Evolutionary conservation across 2,113 vertebrate genomes (phyloP).

Genomic region (Dasypus novemcinctus): DNA sequence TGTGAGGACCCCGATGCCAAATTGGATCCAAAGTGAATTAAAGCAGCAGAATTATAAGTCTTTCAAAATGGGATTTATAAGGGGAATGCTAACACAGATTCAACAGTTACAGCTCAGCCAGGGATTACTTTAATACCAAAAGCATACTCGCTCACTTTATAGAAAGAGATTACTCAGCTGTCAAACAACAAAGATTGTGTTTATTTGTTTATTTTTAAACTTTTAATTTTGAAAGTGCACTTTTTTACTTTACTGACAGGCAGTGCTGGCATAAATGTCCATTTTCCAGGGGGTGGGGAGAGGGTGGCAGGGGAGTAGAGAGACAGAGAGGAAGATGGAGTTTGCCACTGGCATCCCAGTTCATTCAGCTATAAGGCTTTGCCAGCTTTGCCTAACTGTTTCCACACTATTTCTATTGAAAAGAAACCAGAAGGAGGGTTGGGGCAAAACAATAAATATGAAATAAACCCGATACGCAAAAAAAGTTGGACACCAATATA

Average conservation of each 20-base stretch:
- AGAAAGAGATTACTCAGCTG: constrained; percentile 54
- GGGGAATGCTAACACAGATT: constrained; percentile 64
- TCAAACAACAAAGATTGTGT: constrained; percentile 68
- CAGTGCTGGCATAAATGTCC: background rate
- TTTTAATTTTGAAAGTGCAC: constrained; percentile 35
- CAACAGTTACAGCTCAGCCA: constrained; percentile 61
- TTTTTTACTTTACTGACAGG: background rate
- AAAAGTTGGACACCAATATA: background rate
- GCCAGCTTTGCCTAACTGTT: constrained; percentile 44
- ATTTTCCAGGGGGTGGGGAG: background rate
- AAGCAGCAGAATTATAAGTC: constrained; percentile 62
- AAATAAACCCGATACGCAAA: background rate
- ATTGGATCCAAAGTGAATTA: constrained; percentile 50
- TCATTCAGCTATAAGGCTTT: background rate
- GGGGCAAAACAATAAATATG: background rate
- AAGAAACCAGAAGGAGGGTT: background rate
- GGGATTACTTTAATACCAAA: constrained; percentile 75
- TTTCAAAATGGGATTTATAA: constrained; percentile 63
- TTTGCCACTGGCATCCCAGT: background rate
- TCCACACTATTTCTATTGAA: constrained; percentile 40
- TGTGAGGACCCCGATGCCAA: constrained; percentile 13
- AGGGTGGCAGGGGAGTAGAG: background rate
- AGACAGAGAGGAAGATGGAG: background rate
- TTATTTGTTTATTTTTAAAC: constrained; percentile 56
- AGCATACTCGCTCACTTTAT: constrained; percentile 65